phyloP scores from a whole-genome alignment of 2,113 vertebrate species.

The Larimichthys crocea region DNA sequence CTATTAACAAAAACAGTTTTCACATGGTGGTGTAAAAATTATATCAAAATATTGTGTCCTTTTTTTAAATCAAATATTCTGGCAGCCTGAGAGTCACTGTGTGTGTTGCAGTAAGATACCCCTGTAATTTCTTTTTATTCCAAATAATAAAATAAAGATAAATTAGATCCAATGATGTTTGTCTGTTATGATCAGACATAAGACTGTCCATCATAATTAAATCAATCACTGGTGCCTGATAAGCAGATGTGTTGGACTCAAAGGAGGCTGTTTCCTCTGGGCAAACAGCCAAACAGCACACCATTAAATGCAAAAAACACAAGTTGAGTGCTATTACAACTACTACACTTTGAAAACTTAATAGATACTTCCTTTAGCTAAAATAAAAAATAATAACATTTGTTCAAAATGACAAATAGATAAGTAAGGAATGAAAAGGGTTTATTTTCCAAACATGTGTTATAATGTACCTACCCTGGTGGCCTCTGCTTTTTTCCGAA shows the following conservation, averaged over 20 bases:
- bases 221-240: not conserved
- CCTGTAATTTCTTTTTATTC: too few relatives aligned
- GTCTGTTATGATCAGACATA: not conserved
- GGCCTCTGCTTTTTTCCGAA: constrained; percentile 94
- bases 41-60: not conserved
- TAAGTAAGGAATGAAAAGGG: not conserved
- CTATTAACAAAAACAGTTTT: not conserved
- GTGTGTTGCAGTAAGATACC: too few relatives aligned
- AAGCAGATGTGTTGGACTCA: not conserved
- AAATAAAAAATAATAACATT: not conserved
- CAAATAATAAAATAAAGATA: constrained; percentile 3
- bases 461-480: constrained; percentile 87
- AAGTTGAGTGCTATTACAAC: not conserved
- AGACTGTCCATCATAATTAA: not conserved
- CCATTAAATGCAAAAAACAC: not conserved
- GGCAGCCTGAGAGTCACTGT: not conserved
- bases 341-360: not conserved
- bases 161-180: not conserved
- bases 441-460: not conserved
- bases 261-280: not conserved
- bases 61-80: not conserved
- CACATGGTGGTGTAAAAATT: not conserved
- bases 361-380: not conserved
- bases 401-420: not conserved
- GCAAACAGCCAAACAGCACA: not conserved